These are phyloP conservation scores for Haliclona indistincta DNA, from an alignment of 37 sponge, comb jelly and placozoan genomes.

Conservation along the genomic window DNA sequence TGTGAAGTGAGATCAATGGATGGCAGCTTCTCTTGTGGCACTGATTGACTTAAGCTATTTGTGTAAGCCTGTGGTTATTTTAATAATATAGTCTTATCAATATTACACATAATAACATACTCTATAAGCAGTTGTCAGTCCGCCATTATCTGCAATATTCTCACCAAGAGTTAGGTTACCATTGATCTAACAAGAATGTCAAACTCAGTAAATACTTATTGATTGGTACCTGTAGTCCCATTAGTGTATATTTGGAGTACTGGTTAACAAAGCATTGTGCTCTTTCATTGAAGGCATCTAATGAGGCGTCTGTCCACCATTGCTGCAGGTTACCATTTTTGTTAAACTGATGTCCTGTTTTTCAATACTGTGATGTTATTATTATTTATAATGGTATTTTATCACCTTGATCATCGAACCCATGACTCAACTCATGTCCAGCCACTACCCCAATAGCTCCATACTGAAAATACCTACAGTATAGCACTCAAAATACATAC, in stretches of 20 bases:
- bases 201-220: too few species aligned
- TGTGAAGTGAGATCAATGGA: slow-evolving; percentile 24
- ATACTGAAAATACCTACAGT: slow-evolving; percentile 51
- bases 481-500: background rate
- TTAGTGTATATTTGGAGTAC: slow-evolving; percentile 60
- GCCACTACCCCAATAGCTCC: slow-evolving; percentile 77
- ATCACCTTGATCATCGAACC: slow-evolving; percentile 78
- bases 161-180: slow-evolving; percentile 64
- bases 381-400: background rate
- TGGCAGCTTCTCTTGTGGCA: too few species aligned
- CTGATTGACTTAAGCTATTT: background rate
- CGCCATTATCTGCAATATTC: too few species aligned
- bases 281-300: slow-evolving; percentile 50
- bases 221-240: slow-evolving; percentile 57
- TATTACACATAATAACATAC: background rate
- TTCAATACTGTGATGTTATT: background rate
- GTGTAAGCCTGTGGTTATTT: slow-evolving; percentile 4
- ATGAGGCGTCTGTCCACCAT: slow-evolving; percentile 78
- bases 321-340: slow-evolving; percentile 66
- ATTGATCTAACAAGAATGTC: slow-evolving; percentile 48
- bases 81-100: background rate
- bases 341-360: slow-evolving; percentile 72
- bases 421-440: slow-evolving; percentile 87
- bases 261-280: slow-evolving; percentile 70
- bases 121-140: slow-evolving; percentile 45